Base-by-base conservation (phyloP, 2,797 vertebrate species). In the Pangasius krempfi region DNA sequence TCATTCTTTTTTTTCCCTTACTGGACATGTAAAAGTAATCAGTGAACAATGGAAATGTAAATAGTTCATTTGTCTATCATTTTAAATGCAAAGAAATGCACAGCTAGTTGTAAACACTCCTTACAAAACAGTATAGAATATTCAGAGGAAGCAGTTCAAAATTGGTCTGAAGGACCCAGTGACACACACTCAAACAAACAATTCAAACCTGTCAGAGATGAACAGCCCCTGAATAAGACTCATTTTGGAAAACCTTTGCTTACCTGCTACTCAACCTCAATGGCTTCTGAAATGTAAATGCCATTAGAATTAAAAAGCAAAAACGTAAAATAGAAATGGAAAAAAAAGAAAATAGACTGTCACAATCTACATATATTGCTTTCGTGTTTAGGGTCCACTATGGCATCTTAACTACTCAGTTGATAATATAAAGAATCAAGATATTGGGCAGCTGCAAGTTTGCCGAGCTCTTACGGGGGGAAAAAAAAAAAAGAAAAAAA, bases 41-140 rank as follows among this genome's bases (percentile, higher is more conserved):
- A 91, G 88, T 93, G 93, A 91, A 94, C 95, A 93, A 92, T 60
- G 93, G 86, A 95, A 95, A 94, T 92, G 90, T 85, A 83, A 75
- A 94, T 85, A 87, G 52, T 79, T 88, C 14, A 87, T 89, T 72
- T 62, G 68, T 87, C 86, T 68, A 79, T 33, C 58, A 37, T 88
- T 54, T 66, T 56, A 81, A 89, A 88, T 58, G 44, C 73, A 84
- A 89, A 89, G 58, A 90, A 91, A 92, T 94, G 90, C 95, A 96
- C 94, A 90, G 93, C 94, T 93, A 95, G 94, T 86, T 90, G 84
- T 56, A 90, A 90, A 95, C 93, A 92, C 85, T 79, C 75, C 86
- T 84, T 90, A 92, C 82, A 89, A 93, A 90, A 93, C 88, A 91
- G 89, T 83, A 92, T 89, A 93, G 92, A 94, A 82, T 91, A 90